These are phyloP conservation scores for Festucalex cinctus DNA, from an alignment of 2,113 vertebrate species.

Conservation along the genomic window DNA sequence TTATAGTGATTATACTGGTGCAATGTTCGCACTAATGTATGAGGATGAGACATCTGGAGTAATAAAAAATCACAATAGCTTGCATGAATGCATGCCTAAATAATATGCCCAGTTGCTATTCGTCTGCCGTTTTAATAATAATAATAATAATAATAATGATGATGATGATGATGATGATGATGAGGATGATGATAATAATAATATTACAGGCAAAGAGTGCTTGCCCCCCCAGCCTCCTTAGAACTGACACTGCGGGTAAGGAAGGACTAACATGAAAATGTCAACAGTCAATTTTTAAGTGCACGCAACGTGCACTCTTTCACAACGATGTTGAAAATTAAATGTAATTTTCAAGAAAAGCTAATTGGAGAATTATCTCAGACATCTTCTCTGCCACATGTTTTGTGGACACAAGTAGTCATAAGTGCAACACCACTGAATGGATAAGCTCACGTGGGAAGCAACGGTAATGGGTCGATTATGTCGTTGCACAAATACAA, in stretches of 20 bases:
- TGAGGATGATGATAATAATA: not conserved
- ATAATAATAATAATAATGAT: too few relatives aligned
- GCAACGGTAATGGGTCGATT: too few relatives aligned
- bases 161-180: too few relatives aligned
- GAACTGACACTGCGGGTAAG: too few relatives aligned
- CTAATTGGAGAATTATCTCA: not conserved
- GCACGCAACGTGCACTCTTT: too few relatives aligned
- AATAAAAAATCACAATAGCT: not conserved
- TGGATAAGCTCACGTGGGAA: slow-evolving; percentile 48
- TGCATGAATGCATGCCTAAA: not conserved
- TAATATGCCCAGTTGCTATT: not conserved
- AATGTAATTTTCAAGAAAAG: not conserved
- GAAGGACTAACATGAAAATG: too few relatives aligned
- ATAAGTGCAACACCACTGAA: slow-evolving; percentile 71
- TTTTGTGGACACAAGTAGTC: slow-evolving; percentile 44
- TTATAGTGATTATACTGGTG: not conserved
- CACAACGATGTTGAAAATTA: too few relatives aligned
- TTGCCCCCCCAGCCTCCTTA: too few relatives aligned
- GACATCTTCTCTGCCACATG: slow-evolving; percentile 36
- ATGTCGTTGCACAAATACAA: slow-evolving; percentile 31
- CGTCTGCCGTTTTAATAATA: not conserved
- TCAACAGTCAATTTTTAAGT: too few relatives aligned
- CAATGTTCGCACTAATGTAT: not conserved
- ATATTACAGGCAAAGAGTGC: too few relatives aligned
- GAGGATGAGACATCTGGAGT: slow-evolving; percentile 1